phyloP scores from a whole-genome alignment of 2,888 invertebrate genomes.

The Agrilus mali region DNA sequence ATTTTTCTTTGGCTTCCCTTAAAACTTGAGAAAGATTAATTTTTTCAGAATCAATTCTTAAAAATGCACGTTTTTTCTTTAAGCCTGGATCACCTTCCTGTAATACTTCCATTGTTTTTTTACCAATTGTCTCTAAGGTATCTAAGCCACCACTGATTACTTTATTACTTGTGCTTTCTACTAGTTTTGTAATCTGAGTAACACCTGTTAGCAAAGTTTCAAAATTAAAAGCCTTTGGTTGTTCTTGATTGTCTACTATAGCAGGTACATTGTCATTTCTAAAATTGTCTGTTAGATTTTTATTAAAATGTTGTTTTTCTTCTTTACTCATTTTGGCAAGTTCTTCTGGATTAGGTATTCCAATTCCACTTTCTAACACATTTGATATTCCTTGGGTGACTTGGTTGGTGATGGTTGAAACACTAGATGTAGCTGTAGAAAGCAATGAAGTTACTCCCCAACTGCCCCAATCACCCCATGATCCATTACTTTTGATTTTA shows the following conservation, averaged over 20 bases:
- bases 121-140: conserved; percentile 85
- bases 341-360: conserved; percentile 72
- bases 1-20: conserved; percentile 62
- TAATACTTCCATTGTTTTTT: conserved; percentile 86
- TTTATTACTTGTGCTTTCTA: conserved; percentile 46
- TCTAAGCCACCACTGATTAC: conserved; percentile 72
- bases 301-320: conserved; percentile 13
- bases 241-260: background rate
- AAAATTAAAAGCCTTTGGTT: conserved; percentile 22
- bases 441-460: conserved; percentile 67
- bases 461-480: conserved; percentile 52
- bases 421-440: conserved; percentile 61
- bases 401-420: conserved; percentile 64
- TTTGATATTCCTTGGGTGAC: conserved; percentile 70
- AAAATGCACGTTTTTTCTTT: conserved; percentile 60
- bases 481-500: background rate
- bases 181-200: conserved; percentile 48
- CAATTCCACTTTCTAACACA: conserved; percentile 69
- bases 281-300: conserved; percentile 1
- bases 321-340: conserved; percentile 42
- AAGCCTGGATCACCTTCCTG: conserved; percentile 87
- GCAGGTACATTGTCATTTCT: conserved; percentile 4
- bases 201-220: conserved; percentile 55
- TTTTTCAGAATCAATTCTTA: conserved; percentile 50
- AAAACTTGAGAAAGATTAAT: conserved; percentile 52